Base-by-base conservation (phyloP, 2,888 invertebrate genomes). In the Cistogaster globosa region DNA sequence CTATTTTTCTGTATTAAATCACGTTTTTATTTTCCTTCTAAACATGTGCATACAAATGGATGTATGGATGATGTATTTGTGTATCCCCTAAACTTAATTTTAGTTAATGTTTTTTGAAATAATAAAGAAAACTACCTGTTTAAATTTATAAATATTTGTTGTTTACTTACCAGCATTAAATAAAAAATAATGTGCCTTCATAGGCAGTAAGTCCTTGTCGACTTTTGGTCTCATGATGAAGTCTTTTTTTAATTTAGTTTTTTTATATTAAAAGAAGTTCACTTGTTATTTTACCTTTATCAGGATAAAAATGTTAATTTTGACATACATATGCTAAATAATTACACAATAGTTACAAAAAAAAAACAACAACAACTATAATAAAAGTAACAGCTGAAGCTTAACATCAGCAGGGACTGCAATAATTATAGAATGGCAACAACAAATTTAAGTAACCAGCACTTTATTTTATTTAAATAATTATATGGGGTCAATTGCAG, bases 171-270 rank as follows among this genome's bases (percentile, higher is more conserved):
- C 97, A 91, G 96, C 97, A 94, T 97, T 97, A 90, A 96, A 97
- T 74, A 97, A 93, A 92, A 98, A 97, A 92, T 95, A 98, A 93
- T 97, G 98, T 1, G 95, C 96, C 92, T 98, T 98, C 91, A 98
- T 95, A 14, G 97, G 97, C 91, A 97, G 90, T 77, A 98, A 93
- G 77, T 95, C 95, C 90, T 94, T 95, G 91, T 97, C 95, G 45
- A 97, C 91, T 86, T 88, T 88, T 20, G 87, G 78, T 87, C 87
- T 90, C 92, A 92, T 92, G 67, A 86, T 76, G 12, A 45, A 55
- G 45, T 36, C 5, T 65, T 75, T 16, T 53, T 48, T 58, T n/a
- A n/a, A 20, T 69, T 18, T 51, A 51, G 32, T n/a, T 32, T 62
- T 63, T 1, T 71, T 74, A 58, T 58, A 67, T 7, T 42, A 55